Percentiles rank a stretch among this genome's conserved stretches.
Evolutionary conservation across 2,797 vertebrate species (phyloP).

Genomic region (Chloroceryle inda): DNA sequence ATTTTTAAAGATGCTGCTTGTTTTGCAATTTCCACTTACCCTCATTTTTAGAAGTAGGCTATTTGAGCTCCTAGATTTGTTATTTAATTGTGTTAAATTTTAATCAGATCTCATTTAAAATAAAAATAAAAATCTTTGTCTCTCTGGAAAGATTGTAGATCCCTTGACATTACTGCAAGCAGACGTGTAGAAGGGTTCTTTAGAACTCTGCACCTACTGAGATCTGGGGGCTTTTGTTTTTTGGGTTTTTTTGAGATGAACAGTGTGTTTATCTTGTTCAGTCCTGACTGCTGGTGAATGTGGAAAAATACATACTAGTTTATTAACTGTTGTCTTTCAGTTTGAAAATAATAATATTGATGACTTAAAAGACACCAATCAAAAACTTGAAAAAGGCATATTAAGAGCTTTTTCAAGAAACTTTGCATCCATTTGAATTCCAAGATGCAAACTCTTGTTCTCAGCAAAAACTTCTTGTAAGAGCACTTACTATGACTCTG

Average conservation of each 20-base stretch:
- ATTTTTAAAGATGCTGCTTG: constrained; percentile 21
- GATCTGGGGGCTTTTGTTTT: background rate
- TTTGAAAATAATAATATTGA: background rate
- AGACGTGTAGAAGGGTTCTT: background rate
- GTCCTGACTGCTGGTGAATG: background rate
- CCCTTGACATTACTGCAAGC: background rate
- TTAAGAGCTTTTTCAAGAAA: background rate
- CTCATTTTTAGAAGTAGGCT: constrained; percentile 23
- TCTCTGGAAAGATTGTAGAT: background rate
- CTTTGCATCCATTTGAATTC: background rate
- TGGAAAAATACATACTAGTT: accelerated
- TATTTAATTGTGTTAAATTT: constrained; percentile 62
- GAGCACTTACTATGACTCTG: background rate
- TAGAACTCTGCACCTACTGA: background rate
- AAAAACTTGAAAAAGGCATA: background rate
- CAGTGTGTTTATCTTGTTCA: background rate
- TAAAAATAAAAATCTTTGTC: background rate
- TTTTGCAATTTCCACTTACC: constrained; percentile 31
- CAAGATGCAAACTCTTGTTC: background rate
- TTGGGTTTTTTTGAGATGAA: background rate
- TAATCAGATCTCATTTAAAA: constrained; percentile 32
- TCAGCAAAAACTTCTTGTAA: background rate
- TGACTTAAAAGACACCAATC: background rate
- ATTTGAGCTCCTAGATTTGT: constrained; percentile 37
- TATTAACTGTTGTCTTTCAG: background rate